phyloP scores from a whole-genome alignment of 2,888 invertebrate species.

The Heteromyza rotundicornis region DNA sequence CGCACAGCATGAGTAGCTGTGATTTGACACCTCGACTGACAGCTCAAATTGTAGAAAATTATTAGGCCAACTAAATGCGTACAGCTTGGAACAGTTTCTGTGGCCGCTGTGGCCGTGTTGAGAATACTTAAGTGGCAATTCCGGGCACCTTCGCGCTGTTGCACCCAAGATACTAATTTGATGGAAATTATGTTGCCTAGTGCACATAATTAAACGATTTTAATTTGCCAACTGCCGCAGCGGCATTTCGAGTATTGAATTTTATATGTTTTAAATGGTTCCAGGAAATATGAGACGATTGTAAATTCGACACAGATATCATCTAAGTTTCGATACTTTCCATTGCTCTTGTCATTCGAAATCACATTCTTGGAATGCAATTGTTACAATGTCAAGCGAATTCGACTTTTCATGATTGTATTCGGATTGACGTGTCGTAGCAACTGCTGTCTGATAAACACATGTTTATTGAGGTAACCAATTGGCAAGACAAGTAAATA shows the following conservation, averaged over 20 bases:
- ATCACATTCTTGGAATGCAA: too few species aligned
- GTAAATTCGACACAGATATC: slow-evolving; percentile 17
- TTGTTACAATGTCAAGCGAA: too few species aligned
- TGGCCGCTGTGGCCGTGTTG: not conserved
- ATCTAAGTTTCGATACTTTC: too few species aligned
- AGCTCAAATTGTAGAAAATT: slow-evolving; percentile 60
- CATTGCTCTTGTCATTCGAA: too few species aligned
- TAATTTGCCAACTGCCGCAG: not conserved
- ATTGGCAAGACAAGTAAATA: too few species aligned
- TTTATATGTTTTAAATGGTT: slow-evolving; percentile 15
- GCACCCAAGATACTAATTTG: slow-evolving; percentile 29
- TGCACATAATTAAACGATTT: slow-evolving; percentile 22
- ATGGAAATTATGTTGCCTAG: slow-evolving; percentile 16
- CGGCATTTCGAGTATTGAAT: slow-evolving; percentile 6
- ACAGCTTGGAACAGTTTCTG: slow-evolving; percentile 33
- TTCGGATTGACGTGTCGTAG: too few species aligned
- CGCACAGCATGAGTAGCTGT: slow-evolving; percentile 63
- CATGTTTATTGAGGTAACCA: too few species aligned
- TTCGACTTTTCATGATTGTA: too few species aligned
- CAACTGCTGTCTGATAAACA: too few species aligned
- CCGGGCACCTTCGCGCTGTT: not conserved
- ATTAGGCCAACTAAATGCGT: slow-evolving; percentile 56
- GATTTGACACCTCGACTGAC: slow-evolving; percentile 63
- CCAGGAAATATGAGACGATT: slow-evolving; percentile 18
- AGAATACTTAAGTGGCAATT: not conserved